A percentile compares a stretch with the other conserved stretches of the same genome.
phyloP scores from a whole-genome alignment of 2,888 invertebrate species.

The Dioctria rufipes region DNA sequence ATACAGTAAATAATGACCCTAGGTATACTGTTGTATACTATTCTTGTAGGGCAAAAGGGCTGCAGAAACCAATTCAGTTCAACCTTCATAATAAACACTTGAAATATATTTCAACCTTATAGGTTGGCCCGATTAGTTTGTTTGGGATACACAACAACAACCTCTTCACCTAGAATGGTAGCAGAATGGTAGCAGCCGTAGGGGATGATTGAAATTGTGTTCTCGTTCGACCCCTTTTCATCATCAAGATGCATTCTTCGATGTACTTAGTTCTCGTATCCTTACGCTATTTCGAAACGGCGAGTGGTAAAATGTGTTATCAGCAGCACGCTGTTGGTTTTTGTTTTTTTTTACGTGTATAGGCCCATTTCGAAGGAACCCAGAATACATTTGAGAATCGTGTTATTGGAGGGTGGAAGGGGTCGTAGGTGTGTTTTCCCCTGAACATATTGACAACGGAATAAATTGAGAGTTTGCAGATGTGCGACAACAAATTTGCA shows the following conservation, averaged over 20 bases:
- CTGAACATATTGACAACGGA: slow-evolving; percentile 30
- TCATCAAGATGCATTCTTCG: slow-evolving; percentile 17
- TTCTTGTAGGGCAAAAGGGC: slow-evolving; percentile 22
- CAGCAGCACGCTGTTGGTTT: slow-evolving; percentile 19
- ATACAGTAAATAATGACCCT: too few relatives aligned
- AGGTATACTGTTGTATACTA: too few relatives aligned
- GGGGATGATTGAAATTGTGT: slow-evolving; percentile 40
- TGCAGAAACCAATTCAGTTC: slow-evolving; percentile 2
- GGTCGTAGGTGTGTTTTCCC: background rate
- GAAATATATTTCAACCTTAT: too few relatives aligned
- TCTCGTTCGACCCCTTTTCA: slow-evolving; percentile 25
- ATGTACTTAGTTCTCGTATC: background rate
- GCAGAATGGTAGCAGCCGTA: background rate
- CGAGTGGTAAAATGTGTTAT: slow-evolving; percentile 1
- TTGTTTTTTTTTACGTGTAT: slow-evolving; percentile 24
- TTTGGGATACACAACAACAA: slow-evolving; percentile 1
- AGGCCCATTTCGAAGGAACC: background rate
- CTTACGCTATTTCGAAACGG: background rate
- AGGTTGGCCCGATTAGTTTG: slow-evolving; percentile 15
- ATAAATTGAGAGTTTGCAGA: slow-evolving; percentile 30
- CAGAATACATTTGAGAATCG: background rate
- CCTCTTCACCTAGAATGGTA: slow-evolving; percentile 27
- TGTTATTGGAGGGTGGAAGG: background rate
- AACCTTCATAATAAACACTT: slow-evolving; percentile 38
- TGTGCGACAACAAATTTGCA: slow-evolving; percentile 2